Percentiles rank a stretch among this genome's conserved stretches.
phyloP scores from a whole-genome alignment of 2,797 vertebrate species.

The Halcyon leucocephala region DNA sequence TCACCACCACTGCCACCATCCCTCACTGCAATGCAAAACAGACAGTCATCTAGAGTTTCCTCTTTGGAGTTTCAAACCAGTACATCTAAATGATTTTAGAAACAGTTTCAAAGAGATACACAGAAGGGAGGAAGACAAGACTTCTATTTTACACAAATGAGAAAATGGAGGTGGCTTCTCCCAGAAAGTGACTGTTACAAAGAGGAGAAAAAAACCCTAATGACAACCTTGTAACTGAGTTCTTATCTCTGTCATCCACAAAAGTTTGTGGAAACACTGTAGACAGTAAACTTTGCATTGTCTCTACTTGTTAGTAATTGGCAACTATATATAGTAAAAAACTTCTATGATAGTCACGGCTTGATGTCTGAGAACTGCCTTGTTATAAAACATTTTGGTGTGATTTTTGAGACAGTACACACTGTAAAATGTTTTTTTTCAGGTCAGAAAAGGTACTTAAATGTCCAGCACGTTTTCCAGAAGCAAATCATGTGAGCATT shows the following conservation, averaged over 20 bases:
- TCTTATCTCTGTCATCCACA: neutral
- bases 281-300: neutral
- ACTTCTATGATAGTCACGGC: neutral
- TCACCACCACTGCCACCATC: neutral
- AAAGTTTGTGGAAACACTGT: neutral
- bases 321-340: neutral
- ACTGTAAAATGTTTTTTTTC: neutral
- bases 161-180: neutral
- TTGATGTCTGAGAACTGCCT: neutral
- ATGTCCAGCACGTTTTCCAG: neutral
- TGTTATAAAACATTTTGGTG: neutral
- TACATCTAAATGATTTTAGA: neutral
- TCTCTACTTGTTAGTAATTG: neutral
- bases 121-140: neutral
- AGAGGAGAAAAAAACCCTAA: neutral
- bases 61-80: neutral
- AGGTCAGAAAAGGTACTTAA: neutral
- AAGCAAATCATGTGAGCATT: neutral
- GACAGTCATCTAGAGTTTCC: neutral
- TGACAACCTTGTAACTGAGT: neutral
- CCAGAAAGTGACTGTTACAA: neutral
- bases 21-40: rapidly evolving
- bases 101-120: neutral
- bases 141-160: neutral
- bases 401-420: neutral